Base-by-base conservation (phyloP, 2,888 invertebrate species). In the Chrysolina americana region DNA sequence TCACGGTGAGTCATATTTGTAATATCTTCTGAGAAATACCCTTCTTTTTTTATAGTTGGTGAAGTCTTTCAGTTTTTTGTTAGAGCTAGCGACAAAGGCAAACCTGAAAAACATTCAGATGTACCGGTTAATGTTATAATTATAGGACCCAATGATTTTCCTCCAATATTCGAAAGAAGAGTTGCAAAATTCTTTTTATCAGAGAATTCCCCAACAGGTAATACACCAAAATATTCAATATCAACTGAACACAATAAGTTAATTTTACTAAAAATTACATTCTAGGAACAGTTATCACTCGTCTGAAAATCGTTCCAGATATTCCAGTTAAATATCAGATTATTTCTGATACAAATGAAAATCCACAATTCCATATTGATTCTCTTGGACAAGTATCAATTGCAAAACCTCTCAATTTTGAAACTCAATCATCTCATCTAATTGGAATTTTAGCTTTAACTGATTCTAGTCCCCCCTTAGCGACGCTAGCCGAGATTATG, bases 1-100 rank as follows among this genome's bases (percentile, higher is more conserved):
- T 28, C 92, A 82, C 81, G 87, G 89, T 88, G 85, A 84, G 80
- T 77, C 65, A 41, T 41, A 50, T 41, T 23, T 36, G 13, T 44
- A 13, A 41, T 47, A 36, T 6, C 13, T 23, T 44, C 9, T 62
- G 41, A 50, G 21, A 64, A 17, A 19, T 21, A 23, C 13, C 36
- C 10, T 28, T 59, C n/a, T n/a, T 59, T n/a, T 36, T n/a, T 59
- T 59, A 6, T 28, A 68, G 48, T 70, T 71, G 64, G 62, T 53
- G 56, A 94, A 87, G 90, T 93, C 70, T 93, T 96, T 87, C 96
- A 96, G 89, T 94, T 98, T 87, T 97, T 97, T 89, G 94, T 98
- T 68, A 92, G 96, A 75, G 98, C 96, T 17, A 92, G 92, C 68
- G 98, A 98, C 89, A 91, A 91, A 83, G 97, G 97, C 0, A 89